Conservation (phyloP, 2,888 invertebrate genomes). For the Agrochola lota region DNA sequence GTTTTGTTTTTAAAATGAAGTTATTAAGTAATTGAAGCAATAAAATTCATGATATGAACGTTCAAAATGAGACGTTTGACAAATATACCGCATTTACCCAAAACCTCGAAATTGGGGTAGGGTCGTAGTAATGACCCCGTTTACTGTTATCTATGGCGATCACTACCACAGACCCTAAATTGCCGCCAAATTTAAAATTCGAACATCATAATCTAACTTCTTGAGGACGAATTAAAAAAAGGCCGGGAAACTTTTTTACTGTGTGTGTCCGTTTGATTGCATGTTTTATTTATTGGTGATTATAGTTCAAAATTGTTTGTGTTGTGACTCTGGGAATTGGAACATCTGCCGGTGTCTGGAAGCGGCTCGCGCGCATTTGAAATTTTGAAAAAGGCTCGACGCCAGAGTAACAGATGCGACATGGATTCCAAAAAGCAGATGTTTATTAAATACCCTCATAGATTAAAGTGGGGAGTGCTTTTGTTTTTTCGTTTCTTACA, state of each 20-base stretch:
- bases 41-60: constrained; percentile 80
- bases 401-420: constrained; percentile 88
- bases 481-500: constrained; percentile 84
- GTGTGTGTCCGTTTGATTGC: constrained; percentile 47
- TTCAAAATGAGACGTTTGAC: constrained; percentile 81
- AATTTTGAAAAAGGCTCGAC: constrained; percentile 86
- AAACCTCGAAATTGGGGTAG: constrained; percentile 80
- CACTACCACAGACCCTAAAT: constrained; percentile 82
- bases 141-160: constrained; percentile 85
- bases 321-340: constrained; percentile 58
- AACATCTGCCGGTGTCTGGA: constrained; percentile 87
- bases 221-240: constrained; percentile 74
- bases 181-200: constrained; percentile 87
- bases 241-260: constrained; percentile 64
- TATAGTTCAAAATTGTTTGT: constrained; percentile 69
- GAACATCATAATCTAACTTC: constrained; percentile 88
- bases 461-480: constrained; percentile 85
- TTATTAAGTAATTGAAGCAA: constrained; percentile 83
- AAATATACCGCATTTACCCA: constrained; percentile 83
- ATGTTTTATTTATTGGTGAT: constrained; percentile 54
- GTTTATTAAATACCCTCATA: constrained; percentile 89
- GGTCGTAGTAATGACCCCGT: constrained; percentile 86
- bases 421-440: constrained; percentile 89
- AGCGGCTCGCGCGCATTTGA: constrained; percentile 87
- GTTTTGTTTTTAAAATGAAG: constrained; percentile 77